Evolutionary conservation across 1,140 invertebrate species (phyloP).

Genomic region (Homalodisca vitripennis): DNA sequence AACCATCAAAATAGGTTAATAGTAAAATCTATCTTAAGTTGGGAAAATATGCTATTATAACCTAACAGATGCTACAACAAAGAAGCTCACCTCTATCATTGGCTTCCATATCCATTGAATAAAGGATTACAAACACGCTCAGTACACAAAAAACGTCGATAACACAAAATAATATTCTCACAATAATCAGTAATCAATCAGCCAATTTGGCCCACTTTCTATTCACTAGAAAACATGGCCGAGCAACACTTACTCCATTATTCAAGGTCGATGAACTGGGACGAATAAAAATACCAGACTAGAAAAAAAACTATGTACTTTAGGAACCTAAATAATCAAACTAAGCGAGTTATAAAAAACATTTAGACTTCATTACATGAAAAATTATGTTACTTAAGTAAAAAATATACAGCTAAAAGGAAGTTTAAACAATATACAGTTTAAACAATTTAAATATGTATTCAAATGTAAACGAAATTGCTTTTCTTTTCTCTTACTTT

Average conservation of each 20-base stretch:
- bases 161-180: not conserved
- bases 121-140: not conserved
- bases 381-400: too few species aligned
- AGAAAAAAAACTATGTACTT: too few species aligned
- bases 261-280: constrained; percentile 32
- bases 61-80: not conserved
- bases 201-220: constrained; percentile 32
- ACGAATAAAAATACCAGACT: not conserved
- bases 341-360: too few species aligned
- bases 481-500: too few species aligned
- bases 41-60: not conserved
- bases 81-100: constrained; percentile 26
- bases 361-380: too few species aligned
- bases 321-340: too few species aligned
- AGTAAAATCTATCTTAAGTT: not conserved
- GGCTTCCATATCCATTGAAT: constrained; percentile 20
- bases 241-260: constrained; percentile 10
- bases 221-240: constrained; percentile 32
- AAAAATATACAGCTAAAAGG: too few species aligned
- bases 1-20: not conserved
- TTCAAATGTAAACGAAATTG: too few species aligned
- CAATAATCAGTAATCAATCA: constrained; percentile 9
- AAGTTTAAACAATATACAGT: too few species aligned
- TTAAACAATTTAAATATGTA: too few species aligned
- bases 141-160: not conserved